Conservation (phyloP, 2,888 invertebrate species). For the Eledona agricola region DNA sequence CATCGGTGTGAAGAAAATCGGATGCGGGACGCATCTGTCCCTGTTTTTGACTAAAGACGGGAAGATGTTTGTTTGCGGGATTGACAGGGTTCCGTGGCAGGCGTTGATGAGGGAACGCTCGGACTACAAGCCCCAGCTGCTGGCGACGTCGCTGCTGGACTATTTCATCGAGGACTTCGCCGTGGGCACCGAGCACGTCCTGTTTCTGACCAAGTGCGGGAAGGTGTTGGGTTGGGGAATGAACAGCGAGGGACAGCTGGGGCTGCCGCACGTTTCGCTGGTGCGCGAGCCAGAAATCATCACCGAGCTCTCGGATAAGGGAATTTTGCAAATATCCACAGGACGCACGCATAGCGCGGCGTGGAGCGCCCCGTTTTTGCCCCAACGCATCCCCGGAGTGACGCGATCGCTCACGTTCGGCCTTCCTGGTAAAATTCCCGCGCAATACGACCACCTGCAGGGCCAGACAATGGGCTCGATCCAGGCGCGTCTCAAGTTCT, state of each 20-base stretch:
- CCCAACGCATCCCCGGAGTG: slow-evolving; percentile 64
- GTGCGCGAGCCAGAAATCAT: slow-evolving; percentile 68
- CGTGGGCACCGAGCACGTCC: slow-evolving; percentile 70
- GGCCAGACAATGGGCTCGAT: slow-evolving; percentile 64
- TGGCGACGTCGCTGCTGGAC: slow-evolving; percentile 61
- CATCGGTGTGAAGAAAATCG: slow-evolving; percentile 67
- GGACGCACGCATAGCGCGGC: slow-evolving; percentile 72
- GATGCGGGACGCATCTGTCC: slow-evolving; percentile 72
- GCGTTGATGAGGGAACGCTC: slow-evolving; percentile 63
- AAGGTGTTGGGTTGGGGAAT: slow-evolving; percentile 72
- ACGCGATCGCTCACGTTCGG: slow-evolving; percentile 65
- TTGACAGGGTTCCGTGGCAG: slow-evolving; percentile 69
- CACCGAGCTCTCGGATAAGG: slow-evolving; percentile 64
- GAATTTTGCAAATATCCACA: slow-evolving; percentile 69
- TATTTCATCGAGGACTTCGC: slow-evolving; percentile 68
- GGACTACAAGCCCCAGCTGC: slow-evolving; percentile 66
- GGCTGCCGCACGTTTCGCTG: slow-evolving; percentile 66
- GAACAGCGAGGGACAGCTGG: slow-evolving; percentile 71
- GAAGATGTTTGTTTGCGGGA: slow-evolving; percentile 69
- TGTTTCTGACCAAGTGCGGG: slow-evolving; percentile 67
- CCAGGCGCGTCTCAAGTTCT: slow-evolving; percentile 66
- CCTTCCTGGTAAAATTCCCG: slow-evolving; percentile 65
- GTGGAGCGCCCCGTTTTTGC: slow-evolving; percentile 68
- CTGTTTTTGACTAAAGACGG: slow-evolving; percentile 70
- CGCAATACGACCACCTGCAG: slow-evolving; percentile 67